A percentile compares a stretch with the other conserved stretches of the same genome.
Evolutionary conservation across 1,140 invertebrate genomes (phyloP).

Genomic region (Meloidogyne exigua): DNA sequence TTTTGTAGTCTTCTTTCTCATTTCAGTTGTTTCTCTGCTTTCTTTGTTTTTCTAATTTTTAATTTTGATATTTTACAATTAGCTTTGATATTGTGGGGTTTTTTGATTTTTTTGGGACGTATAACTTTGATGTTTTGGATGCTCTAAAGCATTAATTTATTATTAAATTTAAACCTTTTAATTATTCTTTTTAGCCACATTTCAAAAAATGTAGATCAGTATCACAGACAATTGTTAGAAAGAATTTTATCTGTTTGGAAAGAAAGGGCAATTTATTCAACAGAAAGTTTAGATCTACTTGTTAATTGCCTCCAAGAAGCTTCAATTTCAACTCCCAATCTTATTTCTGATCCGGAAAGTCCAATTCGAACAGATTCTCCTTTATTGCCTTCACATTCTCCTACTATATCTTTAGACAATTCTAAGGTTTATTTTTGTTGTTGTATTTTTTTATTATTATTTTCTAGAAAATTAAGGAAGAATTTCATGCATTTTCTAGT

Average conservation of each 20-base stretch:
- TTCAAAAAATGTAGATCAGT: constrained; percentile 23
- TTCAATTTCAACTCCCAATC: constrained; percentile 19
- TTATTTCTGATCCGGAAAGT: constrained; percentile 13
- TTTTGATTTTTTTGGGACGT: too few species aligned
- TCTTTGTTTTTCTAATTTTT: too few species aligned
- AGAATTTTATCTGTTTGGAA: constrained; percentile 39
- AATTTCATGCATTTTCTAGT: constrained; percentile 40
- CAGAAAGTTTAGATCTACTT: constrained; percentile 32
- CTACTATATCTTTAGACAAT: constrained; percentile 9
- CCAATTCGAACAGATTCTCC: constrained; percentile 24
- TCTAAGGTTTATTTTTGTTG: not conserved
- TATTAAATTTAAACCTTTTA: too few species aligned
- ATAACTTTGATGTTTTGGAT: too few species aligned
- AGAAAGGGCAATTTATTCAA: constrained; percentile 34
- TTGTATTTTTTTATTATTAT: not conserved
- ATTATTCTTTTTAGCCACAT: constrained; percentile 31
- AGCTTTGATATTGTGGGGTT: too few species aligned
- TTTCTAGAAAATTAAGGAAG: constrained; percentile 40
- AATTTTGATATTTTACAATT: too few species aligned
- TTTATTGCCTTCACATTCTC: not conserved
- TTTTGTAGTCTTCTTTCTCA: too few species aligned
- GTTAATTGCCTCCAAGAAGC: constrained; percentile 23
- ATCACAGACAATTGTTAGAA: constrained; percentile 2
- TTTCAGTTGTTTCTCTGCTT: too few species aligned
- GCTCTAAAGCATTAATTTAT: too few species aligned